phyloP scores from a whole-genome alignment of 2,797 vertebrate species.

The Lophius americanus region DNA sequence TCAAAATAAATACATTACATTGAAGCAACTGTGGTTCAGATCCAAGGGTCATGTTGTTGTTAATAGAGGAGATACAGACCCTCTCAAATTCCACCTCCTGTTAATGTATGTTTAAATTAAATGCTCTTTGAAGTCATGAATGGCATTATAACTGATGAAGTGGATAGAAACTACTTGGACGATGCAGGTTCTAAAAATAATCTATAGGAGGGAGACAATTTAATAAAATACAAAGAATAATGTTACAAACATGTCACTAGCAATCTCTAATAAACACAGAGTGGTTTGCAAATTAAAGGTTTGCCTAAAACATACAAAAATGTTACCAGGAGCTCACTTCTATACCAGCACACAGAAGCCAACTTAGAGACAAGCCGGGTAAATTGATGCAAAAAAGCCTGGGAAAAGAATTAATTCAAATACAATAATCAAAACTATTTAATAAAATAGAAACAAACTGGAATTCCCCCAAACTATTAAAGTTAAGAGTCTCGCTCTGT shows the following conservation, averaged over 20 bases:
- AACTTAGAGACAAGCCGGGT: too few species aligned
- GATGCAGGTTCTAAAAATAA: constrained; percentile 49
- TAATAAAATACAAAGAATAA: too few species aligned
- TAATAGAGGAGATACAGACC: constrained; percentile 32
- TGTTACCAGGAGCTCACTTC: too few species aligned
- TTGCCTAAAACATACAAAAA: neutral
- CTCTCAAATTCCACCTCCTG: constrained; percentile 49
- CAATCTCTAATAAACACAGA: too few species aligned
- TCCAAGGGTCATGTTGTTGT: constrained; percentile 40
- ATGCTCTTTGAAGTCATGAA: constrained; percentile 39
- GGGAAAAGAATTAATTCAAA: too few species aligned
- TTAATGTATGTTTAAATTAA: constrained; percentile 39
- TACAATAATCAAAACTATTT: too few species aligned
- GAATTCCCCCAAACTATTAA: too few species aligned
- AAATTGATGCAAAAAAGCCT: too few species aligned
- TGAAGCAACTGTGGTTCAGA: constrained; percentile 38
- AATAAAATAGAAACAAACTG: too few species aligned
- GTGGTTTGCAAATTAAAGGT: neutral
- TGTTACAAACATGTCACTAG: too few species aligned
- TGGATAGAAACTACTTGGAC: constrained; percentile 49
- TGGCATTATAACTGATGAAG: constrained; percentile 53
- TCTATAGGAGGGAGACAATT: constrained; percentile 19
- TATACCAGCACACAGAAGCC: too few species aligned
- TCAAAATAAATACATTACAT: constrained; percentile 45
- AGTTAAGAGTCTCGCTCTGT: too few species aligned